These are phyloP conservation scores for Aleiodes testaceus DNA, from an alignment of 2,888 invertebrate genomes.

Conservation along the genomic window DNA sequence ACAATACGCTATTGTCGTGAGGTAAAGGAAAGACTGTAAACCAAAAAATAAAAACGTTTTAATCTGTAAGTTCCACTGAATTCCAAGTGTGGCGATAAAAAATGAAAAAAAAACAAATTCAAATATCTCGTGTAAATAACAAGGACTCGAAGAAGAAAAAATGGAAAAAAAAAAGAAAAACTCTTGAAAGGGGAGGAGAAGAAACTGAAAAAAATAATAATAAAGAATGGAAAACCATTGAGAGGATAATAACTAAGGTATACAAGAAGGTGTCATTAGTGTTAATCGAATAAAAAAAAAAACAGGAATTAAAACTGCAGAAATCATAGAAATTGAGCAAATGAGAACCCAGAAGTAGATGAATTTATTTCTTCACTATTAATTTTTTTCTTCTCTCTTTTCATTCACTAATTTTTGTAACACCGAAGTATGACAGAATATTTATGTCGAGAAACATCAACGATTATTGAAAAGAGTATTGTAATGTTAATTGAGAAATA, in stretches of 20 bases:
- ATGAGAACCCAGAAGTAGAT: slow-evolving; percentile 1
- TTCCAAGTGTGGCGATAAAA: not conserved
- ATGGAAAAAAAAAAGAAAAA: not conserved
- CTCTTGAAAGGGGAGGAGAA: not conserved
- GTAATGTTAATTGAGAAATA: slow-evolving; percentile 45
- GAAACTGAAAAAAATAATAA: slow-evolving; percentile 2
- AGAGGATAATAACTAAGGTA: slow-evolving; percentile 29
- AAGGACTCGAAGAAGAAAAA: not conserved
- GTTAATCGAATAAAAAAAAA: not conserved
- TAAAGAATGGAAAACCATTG: not conserved
- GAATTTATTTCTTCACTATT: not conserved
- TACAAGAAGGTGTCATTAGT: slow-evolving; percentile 22
- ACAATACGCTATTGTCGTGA: slow-evolving; percentile 27
- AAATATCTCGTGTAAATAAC: slow-evolving; percentile 21
- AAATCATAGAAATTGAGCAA: not conserved
- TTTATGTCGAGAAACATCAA: not conserved
- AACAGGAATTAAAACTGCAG: not conserved
- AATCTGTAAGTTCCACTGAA: slow-evolving; percentile 19
- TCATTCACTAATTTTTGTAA: not conserved
- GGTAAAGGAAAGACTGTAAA: slow-evolving; percentile 34
- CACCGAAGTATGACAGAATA: not conserved
- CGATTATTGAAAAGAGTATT: slow-evolving; percentile 22
- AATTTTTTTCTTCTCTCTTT: slow-evolving; percentile 1
- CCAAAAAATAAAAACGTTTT: slow-evolving; percentile 14
- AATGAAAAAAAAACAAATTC: slow-evolving; percentile 1